Conservation (phyloP, 2,888 invertebrate genomes). For the Schizaphis graminum region DNA sequence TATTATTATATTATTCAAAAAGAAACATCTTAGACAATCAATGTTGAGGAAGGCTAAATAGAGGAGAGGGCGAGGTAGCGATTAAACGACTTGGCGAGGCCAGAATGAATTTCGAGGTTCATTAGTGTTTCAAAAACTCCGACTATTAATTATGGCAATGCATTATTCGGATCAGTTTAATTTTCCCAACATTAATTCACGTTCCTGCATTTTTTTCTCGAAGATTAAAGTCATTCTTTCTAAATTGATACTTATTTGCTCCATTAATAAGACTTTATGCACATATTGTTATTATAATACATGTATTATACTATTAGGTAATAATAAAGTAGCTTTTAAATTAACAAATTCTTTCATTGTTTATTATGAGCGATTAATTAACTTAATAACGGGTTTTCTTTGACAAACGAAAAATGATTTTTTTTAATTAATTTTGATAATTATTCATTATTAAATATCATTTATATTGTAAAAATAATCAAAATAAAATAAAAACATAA, state of each 20-base stretch:
- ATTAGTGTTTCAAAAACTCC: slow-evolving; percentile 56
- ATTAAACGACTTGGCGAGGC: slow-evolving; percentile 53
- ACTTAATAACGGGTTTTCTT: neutral
- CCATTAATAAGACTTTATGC: slow-evolving; percentile 53
- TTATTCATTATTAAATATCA: neutral
- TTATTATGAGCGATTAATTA: neutral
- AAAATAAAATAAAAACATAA: neutral
- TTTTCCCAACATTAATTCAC: slow-evolving; percentile 59
- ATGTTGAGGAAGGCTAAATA: slow-evolving; percentile 43
- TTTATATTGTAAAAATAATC: neutral
- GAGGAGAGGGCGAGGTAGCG: slow-evolving; percentile 4
- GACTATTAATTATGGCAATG: slow-evolving; percentile 58
- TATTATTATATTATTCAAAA: slow-evolving; percentile 60
- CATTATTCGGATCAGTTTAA: slow-evolving; percentile 62
- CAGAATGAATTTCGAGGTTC: slow-evolving; percentile 59
- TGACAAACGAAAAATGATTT: neutral
- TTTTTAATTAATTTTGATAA: neutral
- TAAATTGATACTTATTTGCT: slow-evolving; percentile 49
- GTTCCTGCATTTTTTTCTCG: slow-evolving; percentile 20
- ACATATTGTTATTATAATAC: slow-evolving; percentile 9
- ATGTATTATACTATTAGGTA: neutral
- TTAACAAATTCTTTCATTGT: neutral
- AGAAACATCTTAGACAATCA: slow-evolving; percentile 57
- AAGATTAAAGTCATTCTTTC: slow-evolving; percentile 48
- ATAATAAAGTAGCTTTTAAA: neutral